Percentiles rank a stretch among this genome's conserved stretches.
phyloP scores from a whole-genome alignment of 2,797 vertebrate genomes.

The Ceyx erithaca region DNA sequence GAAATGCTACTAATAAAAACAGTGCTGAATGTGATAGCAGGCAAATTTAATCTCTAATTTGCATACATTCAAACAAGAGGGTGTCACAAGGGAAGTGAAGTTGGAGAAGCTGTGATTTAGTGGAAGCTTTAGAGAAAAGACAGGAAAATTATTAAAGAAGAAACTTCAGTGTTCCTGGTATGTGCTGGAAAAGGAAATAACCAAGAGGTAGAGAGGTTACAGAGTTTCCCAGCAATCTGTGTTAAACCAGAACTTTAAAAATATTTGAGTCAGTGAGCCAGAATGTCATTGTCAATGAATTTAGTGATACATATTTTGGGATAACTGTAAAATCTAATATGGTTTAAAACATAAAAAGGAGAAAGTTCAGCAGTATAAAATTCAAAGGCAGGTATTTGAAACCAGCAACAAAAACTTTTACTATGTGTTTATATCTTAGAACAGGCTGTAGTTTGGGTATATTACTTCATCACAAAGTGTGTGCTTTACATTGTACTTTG shows the following conservation, averaged over 20 bases:
- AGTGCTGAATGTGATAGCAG: background rate
- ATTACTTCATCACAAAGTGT: background rate
- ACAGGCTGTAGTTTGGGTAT: background rate
- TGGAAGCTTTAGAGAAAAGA: background rate
- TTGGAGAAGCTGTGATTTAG: background rate
- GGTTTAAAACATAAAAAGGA: background rate
- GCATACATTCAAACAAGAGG: background rate
- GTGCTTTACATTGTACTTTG: background rate
- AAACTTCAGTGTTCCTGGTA: background rate
- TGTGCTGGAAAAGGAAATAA: background rate
- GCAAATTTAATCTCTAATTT: background rate
- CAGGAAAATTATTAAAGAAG: background rate
- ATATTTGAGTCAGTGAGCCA: background rate
- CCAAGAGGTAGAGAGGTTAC: background rate
- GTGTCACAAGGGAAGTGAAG: background rate
- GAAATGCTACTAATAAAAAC: background rate
- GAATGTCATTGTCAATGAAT: background rate
- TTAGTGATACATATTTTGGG: background rate
- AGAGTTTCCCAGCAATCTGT: background rate
- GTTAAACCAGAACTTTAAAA: background rate
- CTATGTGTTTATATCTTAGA: background rate
- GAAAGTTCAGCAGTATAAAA: background rate
- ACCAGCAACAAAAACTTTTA: background rate
- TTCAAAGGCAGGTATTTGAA: background rate
- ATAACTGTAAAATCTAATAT: background rate